Conservation (phyloP, 2,888 invertebrate species). For the Ditula angustiorana region DNA sequence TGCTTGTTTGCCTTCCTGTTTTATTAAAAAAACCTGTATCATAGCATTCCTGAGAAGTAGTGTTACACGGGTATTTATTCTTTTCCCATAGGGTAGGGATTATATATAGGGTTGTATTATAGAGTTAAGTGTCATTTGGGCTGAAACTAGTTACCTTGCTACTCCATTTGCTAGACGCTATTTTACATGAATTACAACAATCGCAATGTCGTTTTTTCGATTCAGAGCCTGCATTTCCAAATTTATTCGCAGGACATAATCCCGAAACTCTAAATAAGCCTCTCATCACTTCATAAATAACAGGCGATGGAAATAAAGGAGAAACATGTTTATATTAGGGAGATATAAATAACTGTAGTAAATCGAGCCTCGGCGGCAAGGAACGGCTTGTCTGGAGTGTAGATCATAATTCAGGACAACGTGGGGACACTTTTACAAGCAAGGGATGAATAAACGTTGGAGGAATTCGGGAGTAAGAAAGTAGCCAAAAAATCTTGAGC, state of each 20-base stretch:
- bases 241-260: neutral
- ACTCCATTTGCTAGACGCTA: too few species aligned
- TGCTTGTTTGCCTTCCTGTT: too few species aligned
- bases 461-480: slow-evolving; percentile 6
- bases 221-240: neutral
- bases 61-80: too few species aligned
- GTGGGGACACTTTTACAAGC: slow-evolving; percentile 25
- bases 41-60: too few species aligned
- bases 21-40: too few species aligned
- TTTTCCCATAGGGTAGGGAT: too few species aligned
- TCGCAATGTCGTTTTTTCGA: too few species aligned
- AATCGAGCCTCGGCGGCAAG: slow-evolving; percentile 29
- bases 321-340: slow-evolving; percentile 37
- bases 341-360: slow-evolving; percentile 34
- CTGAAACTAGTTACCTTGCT: too few species aligned
- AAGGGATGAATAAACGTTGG: slow-evolving; percentile 18
- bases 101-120: too few species aligned
- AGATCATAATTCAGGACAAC: slow-evolving; percentile 39
- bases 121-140: too few species aligned
- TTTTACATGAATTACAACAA: too few species aligned
- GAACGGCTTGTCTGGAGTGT: slow-evolving; percentile 29
- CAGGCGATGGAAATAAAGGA: slow-evolving; percentile 24
- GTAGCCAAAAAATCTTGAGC: neutral
- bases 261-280: slow-evolving; percentile 17
- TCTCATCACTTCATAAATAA: slow-evolving; percentile 34